These are phyloP conservation scores for Ceratina calcarata DNA, from an alignment of 1,140 invertebrate species.

Conservation along the genomic window DNA sequence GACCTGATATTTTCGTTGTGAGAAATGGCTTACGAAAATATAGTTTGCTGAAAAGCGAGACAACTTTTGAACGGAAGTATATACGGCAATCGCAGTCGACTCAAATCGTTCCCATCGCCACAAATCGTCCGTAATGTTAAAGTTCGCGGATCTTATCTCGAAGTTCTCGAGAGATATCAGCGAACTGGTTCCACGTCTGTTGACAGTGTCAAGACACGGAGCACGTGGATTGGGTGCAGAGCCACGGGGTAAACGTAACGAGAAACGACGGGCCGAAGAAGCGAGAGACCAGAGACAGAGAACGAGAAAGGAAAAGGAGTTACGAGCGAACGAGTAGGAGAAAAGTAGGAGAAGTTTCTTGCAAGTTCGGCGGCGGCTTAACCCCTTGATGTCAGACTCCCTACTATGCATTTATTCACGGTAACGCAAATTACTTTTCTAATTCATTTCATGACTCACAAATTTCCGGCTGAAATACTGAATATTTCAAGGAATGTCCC, in stretches of 20 bases:
- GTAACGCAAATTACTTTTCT: no score
- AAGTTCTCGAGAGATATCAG: not conserved
- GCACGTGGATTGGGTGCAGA: not conserved
- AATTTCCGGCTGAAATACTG: no score
- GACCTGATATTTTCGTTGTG: no score
- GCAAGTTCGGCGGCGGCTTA: slow-evolving; percentile 15
- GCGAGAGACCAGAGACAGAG: not conserved
- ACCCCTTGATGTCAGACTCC: not conserved
- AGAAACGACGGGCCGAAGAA: not conserved
- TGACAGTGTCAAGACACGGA: slow-evolving; percentile 15
- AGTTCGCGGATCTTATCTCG: slow-evolving; percentile 13
- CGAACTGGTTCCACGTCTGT: not conserved
- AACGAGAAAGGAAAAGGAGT: not conserved
- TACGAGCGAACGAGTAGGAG: not conserved
- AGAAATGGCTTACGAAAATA: no score
- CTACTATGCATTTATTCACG: no score
- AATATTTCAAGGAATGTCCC: no score
- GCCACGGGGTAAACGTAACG: not conserved
- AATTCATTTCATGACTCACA: no score
- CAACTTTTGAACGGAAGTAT: no score
- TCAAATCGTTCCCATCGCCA: no score
- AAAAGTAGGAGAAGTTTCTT: not conserved
- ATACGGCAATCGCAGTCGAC: no score
- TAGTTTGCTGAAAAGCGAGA: no score
- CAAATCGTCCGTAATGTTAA: slow-evolving; percentile 10